Conservation (phyloP, 2,113 vertebrate species). For the Scortum barcoo region DNA sequence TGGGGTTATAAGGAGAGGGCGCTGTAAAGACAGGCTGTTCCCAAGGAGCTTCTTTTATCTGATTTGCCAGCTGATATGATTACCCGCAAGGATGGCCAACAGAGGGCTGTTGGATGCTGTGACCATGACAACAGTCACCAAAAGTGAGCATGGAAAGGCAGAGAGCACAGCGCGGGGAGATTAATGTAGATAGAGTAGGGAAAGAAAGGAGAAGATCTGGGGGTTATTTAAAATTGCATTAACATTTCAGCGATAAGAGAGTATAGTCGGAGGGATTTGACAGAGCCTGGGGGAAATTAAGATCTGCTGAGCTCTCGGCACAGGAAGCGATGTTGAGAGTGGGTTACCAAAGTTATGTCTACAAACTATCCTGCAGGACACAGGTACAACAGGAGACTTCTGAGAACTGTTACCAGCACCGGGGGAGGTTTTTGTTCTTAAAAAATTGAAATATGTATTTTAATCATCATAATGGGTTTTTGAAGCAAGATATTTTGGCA, state of each 20-base stretch:
- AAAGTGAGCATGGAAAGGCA: slow-evolving; percentile 30
- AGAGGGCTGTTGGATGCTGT: slow-evolving; percentile 59
- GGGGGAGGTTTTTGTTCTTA: not conserved
- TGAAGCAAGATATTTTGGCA: not conserved
- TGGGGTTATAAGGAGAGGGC: slow-evolving; percentile 34
- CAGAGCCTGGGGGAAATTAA: slow-evolving; percentile 38
- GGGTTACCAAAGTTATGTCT: slow-evolving; percentile 81
- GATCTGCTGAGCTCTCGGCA: slow-evolving; percentile 40
- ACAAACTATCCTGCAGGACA: slow-evolving; percentile 73
- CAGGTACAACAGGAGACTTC: slow-evolving; percentile 71
- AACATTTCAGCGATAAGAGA: slow-evolving; percentile 44
- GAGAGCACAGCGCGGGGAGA: slow-evolving; percentile 1
- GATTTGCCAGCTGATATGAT: slow-evolving; percentile 69
- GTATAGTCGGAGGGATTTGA: not conserved
- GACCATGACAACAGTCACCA: slow-evolving; percentile 82
- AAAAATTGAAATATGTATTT: slow-evolving; percentile 7
- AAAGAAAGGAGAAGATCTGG: slow-evolving; percentile 5
- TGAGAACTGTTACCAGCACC: not conserved
- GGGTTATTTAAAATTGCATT: slow-evolving; percentile 51
- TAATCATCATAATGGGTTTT: not conserved
- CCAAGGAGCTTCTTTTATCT: slow-evolving; percentile 57
- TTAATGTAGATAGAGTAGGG: slow-evolving; percentile 17
- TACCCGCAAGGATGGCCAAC: slow-evolving; percentile 65
- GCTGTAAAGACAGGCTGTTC: slow-evolving; percentile 28
- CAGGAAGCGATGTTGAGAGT: slow-evolving; percentile 81